Percentiles rank a stretch among this genome's conserved stretches.
phyloP scores from a whole-genome alignment of 2,113 vertebrate species.

The Melospiza georgiana region DNA sequence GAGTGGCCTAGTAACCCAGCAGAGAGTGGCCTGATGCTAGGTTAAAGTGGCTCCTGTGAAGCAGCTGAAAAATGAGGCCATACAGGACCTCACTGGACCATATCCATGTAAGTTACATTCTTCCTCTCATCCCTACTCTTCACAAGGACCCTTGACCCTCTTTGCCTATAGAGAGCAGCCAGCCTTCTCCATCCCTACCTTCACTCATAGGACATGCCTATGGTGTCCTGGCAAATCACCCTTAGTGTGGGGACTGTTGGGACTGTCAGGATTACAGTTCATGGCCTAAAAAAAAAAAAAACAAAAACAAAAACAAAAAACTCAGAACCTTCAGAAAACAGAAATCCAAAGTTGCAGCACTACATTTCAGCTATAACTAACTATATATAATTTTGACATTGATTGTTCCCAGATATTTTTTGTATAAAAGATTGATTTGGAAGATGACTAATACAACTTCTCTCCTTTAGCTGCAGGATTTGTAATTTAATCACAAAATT shows the following conservation, averaged over 20 bases:
- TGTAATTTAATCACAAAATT: background rate
- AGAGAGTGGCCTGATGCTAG: background rate
- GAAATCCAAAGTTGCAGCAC: background rate
- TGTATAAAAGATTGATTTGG: background rate
- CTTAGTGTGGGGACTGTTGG: no score
- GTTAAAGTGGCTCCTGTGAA: background rate
- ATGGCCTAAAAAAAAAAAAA: no score
- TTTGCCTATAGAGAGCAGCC: background rate
- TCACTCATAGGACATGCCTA: fast-evolving
- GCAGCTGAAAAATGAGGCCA: background rate
- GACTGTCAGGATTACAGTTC: background rate
- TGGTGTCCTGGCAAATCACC: background rate
- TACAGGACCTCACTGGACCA: background rate
- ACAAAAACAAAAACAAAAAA: background rate
- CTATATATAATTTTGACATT: background rate
- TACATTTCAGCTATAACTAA: background rate
- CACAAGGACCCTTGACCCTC: background rate
- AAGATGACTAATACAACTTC: background rate
- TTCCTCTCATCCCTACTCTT: background rate
- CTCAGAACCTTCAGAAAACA: background rate
- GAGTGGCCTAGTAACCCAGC: background rate
- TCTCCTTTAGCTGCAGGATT: background rate
- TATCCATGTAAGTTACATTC: fast-evolving
- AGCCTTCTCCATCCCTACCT: background rate
- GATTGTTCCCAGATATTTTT: background rate